These are phyloP conservation scores for Anthophora plumipes DNA, from an alignment of 2,888 invertebrate species.

Conservation along the genomic window DNA sequence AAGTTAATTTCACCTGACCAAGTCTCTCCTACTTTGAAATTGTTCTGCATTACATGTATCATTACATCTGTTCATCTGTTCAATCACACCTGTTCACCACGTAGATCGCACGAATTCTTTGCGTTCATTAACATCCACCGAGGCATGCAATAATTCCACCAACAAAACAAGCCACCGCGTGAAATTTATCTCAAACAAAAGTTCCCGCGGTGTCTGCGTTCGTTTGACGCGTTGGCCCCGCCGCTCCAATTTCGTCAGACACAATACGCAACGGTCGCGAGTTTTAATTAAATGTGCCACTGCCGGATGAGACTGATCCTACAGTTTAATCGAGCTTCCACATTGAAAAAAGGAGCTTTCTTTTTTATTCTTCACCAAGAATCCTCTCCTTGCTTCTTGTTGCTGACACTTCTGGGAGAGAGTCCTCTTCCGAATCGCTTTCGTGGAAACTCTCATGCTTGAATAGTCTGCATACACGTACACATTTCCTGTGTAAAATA, in stretches of 20 bases:
- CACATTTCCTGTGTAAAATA: slow-evolving; percentile 17
- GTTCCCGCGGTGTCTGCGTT: slow-evolving; percentile 25
- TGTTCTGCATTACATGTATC: no score
- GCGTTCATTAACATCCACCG: not conserved
- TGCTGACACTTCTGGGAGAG: slow-evolving; percentile 39
- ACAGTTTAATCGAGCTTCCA: slow-evolving; percentile 43
- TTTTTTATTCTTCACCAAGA: slow-evolving; percentile 36
- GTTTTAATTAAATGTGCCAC: slow-evolving; percentile 65
- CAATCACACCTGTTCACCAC: not conserved
- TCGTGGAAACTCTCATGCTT: slow-evolving; percentile 1
- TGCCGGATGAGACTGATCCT: slow-evolving; percentile 43
- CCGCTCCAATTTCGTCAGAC: slow-evolving; percentile 28
- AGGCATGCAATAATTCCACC: not conserved
- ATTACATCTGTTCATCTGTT: not conserved
- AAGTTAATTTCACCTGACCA: no score
- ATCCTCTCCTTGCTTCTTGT: no score
- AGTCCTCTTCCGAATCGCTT: slow-evolving; percentile 15
- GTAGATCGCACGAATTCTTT: not conserved
- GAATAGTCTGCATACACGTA: slow-evolving; percentile 15
- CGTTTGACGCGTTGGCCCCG: slow-evolving; percentile 28
- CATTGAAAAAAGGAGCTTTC: slow-evolving; percentile 43
- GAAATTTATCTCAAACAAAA: slow-evolving; percentile 57
- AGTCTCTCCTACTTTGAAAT: no score
- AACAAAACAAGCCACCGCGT: slow-evolving; percentile 14
- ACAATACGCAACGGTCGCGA: slow-evolving; percentile 43